phyloP scores from a whole-genome alignment of 2,888 invertebrate species.

The Stenodera caucasica region DNA sequence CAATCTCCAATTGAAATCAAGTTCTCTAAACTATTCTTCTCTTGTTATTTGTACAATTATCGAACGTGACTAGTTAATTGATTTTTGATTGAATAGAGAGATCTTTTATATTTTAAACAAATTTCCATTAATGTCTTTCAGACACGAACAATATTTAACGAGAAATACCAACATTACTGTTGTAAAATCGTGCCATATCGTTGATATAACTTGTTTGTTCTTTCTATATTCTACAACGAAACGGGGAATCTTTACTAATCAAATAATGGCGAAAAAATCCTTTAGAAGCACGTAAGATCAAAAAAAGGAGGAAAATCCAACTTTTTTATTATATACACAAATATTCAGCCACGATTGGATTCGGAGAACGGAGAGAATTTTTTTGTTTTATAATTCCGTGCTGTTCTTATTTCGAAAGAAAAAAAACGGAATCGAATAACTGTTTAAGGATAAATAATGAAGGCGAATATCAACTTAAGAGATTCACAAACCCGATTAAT shows the following conservation, averaged over 20 bases:
- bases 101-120: background rate
- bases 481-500: background rate
- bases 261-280: slow-evolving; percentile 20
- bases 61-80: background rate
- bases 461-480: background rate
- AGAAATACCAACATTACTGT: slow-evolving; percentile 16
- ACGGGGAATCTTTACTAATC: slow-evolving; percentile 29
- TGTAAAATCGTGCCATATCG: slow-evolving; percentile 33
- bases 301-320: background rate
- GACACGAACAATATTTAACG: background rate
- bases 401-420: too few species aligned
- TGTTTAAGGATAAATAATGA: background rate
- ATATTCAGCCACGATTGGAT: too few species aligned
- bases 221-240: slow-evolving; percentile 14
- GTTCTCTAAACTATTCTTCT: too few species aligned
- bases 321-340: too few species aligned
- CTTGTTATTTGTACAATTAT: too few species aligned
- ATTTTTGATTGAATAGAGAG: background rate
- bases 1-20: too few species aligned
- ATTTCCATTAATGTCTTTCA: background rate
- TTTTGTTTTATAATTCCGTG: too few species aligned
- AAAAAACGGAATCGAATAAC: too few species aligned
- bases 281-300: too few species aligned
- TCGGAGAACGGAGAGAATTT: too few species aligned
- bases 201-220: slow-evolving; percentile 25